Conservation (phyloP, 2,113 vertebrate species). For the Aphyosemion australe region DNA sequence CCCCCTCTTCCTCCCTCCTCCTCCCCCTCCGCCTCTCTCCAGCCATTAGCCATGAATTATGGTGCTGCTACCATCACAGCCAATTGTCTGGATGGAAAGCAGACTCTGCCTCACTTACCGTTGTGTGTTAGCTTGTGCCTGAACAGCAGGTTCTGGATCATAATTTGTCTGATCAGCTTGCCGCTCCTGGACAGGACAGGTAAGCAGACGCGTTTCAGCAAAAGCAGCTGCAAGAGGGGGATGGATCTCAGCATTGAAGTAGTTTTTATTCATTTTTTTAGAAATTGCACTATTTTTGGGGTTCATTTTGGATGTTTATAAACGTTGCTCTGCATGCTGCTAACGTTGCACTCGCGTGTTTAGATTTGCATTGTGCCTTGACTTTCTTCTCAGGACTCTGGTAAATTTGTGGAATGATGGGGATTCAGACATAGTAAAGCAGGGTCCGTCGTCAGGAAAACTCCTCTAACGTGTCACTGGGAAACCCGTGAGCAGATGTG, state of each 20-base stretch:
- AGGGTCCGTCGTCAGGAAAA: constrained; percentile 44
- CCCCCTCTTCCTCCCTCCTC: background rate
- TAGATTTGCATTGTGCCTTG: constrained; percentile 3
- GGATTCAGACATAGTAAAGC: constrained; percentile 20
- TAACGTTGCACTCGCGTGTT: background rate
- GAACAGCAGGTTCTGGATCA: constrained; percentile 51
- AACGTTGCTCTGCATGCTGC: background rate
- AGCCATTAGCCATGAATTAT: constrained; percentile 73
- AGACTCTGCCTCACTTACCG: constrained; percentile 62
- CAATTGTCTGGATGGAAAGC: constrained; percentile 77
- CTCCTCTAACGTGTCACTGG: constrained; percentile 42
- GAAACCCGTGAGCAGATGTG: constrained; percentile 47
- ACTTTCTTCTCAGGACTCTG: constrained; percentile 30
- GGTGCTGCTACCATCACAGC: constrained; percentile 72
- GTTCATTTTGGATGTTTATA: background rate
- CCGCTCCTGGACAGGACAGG: constrained; percentile 53
- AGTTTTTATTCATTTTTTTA: background rate
- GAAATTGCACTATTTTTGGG: background rate
- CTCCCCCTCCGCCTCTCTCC: constrained; percentile 15
- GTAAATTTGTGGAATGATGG: constrained; percentile 22
- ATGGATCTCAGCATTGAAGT: constrained; percentile 8
- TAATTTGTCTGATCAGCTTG: constrained; percentile 44
- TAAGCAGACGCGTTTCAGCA: constrained; percentile 53
- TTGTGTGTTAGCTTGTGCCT: constrained; percentile 53
- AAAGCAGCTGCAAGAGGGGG: constrained; percentile 10